Evolutionary conservation across 2,113 vertebrate genomes (phyloP).

Genomic region (Phoxinus phoxinus): DNA sequence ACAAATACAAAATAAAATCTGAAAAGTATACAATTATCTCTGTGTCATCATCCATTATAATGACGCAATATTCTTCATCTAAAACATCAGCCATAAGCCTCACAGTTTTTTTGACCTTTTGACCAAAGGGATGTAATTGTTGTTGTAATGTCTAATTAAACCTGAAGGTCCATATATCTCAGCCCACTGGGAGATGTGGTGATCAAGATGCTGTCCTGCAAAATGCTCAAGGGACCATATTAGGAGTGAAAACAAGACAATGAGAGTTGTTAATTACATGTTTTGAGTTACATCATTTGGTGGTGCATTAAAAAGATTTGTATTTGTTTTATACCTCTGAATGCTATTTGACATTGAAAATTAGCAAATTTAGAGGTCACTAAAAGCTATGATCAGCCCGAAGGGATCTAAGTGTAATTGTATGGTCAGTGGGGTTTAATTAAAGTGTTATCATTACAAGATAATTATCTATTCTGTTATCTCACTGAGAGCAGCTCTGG

Average conservation of each 20-base stretch:
- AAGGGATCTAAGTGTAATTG: too few species aligned
- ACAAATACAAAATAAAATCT: too few species aligned
- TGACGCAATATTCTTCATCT: not conserved
- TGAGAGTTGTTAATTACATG: not conserved
- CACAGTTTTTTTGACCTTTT: constrained; percentile 20
- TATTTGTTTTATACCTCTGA: not conserved
- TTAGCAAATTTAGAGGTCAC: not conserved
- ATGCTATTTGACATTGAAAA: not conserved
- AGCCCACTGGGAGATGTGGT: not conserved
- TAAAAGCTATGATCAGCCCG: too few species aligned
- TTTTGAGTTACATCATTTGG: constrained; percentile 18
- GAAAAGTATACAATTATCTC: not conserved
- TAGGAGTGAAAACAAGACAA: constrained; percentile 6
- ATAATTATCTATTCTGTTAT: not conserved
- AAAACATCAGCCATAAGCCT: not conserved
- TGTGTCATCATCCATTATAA: not conserved
- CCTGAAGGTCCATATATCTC: not conserved
- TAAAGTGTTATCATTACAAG: not conserved
- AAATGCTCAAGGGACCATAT: constrained; percentile 9
- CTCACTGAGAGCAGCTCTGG: not conserved
- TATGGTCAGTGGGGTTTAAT: not conserved
- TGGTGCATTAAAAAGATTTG: not conserved
- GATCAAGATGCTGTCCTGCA: constrained; percentile 4
- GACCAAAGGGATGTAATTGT: constrained; percentile 38
- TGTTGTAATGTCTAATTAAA: not conserved